Conservation (phyloP, 2,113 vertebrate genomes). For the Morphnarchus princeps region DNA sequence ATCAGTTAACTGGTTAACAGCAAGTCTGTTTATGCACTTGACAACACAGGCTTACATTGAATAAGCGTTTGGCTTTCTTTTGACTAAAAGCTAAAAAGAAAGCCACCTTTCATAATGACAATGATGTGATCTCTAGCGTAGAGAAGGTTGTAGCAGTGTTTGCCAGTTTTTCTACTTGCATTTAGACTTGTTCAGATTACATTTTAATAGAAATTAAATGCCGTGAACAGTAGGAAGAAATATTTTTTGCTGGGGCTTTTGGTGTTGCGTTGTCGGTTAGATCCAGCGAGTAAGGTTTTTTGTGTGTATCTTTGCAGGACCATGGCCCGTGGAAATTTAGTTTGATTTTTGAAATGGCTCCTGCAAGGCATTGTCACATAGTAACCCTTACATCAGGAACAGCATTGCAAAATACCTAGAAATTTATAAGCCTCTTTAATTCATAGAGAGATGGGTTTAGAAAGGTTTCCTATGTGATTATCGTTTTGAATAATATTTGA, state of each 20-base stretch:
- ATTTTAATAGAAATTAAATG: neutral
- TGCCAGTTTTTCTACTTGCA: neutral
- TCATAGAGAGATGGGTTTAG: conserved; percentile 3
- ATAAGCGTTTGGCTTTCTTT: neutral
- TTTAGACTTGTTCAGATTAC: neutral
- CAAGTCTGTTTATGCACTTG: neutral
- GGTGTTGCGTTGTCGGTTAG: neutral
- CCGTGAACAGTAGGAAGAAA: neutral
- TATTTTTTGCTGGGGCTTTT: neutral
- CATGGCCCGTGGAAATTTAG: neutral
- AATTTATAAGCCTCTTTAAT: conserved; percentile 40
- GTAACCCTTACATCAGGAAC: neutral
- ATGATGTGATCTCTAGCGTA: rapidly evolving
- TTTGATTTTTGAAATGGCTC: conserved; percentile 27
- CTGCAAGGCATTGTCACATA: neutral
- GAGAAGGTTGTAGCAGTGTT: neutral
- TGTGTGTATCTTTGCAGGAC: neutral
- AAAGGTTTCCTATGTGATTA: neutral
- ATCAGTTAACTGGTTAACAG: neutral
- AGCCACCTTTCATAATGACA: neutral
- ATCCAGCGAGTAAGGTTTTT: neutral
- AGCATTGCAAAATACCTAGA: neutral
- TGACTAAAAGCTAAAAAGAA: neutral
- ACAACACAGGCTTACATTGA: rapidly evolving
- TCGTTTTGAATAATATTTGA: neutral